Evolutionary conservation across 2,888 invertebrate species (phyloP), one percentile per base, ranked within the genome.

Genomic region (Eugnorisma glareosa): DNA sequence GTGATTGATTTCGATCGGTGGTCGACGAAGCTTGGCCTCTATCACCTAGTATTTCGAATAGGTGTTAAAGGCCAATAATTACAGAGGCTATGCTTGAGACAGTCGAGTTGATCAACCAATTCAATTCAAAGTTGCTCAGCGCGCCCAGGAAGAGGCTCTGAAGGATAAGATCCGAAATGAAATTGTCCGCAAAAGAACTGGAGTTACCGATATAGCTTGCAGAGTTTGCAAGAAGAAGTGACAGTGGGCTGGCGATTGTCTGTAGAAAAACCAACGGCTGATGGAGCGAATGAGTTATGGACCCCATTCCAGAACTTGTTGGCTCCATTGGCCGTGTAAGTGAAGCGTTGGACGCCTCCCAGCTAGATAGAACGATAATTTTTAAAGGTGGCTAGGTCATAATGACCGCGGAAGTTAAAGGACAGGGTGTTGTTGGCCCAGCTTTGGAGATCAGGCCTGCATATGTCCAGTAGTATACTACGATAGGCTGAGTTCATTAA

Each of bases 391-490:
- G 24, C 24, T 10, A 51, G 24, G 51, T 51, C 51, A 51, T 10
- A 51, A 24, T 10, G 48, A 54, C n/a, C n/a, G 11, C n/a, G n/a
- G n/a, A 54, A 13, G 5, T 54, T n/a, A 13, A 54, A n/a, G 48
- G 21, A 24, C 24, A 24, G 48, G 48, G 24, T 24, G 8, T 51
- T 51, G 24, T 8, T 8, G 24, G 24, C 24, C 24, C 24, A 51
- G 48, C 48, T 48, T 48, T 48, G 48, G 48, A 51, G 54, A n/a
- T n/a, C n/a, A 54, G 54, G 54, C n/a, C 54, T n/a, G 54, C n/a
- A n/a, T n/a, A n/a, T n/a, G 8, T 24, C 24, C 24, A 51, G 48
- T 24, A 51, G 4, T 54, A 54, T 51, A 51, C 51, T 1, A n/a
- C 11, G 18, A 51, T 11, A 11, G 51, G 10, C n/a, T 51, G n/a